Conservation (phyloP, 2,888 invertebrate genomes). For the Phalera bucephala region DNA sequence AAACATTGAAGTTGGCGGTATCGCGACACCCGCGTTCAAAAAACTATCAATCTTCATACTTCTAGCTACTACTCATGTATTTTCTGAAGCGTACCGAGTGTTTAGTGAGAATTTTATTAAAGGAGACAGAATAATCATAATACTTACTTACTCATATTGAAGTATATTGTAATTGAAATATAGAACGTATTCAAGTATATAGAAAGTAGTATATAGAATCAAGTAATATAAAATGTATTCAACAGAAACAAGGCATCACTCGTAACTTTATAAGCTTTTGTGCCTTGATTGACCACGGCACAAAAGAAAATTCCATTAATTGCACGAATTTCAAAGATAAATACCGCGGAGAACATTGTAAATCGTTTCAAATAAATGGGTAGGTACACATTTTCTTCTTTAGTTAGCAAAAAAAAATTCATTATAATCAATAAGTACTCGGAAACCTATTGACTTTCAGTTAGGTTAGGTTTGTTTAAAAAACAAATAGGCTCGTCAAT, state of each 20-base stretch:
- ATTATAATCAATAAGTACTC: too few species aligned
- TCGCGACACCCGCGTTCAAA: neutral
- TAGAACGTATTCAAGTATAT: too few species aligned
- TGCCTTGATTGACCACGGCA: slow-evolving; percentile 4
- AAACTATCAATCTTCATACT: slow-evolving; percentile 1
- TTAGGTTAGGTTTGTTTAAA: too few species aligned
- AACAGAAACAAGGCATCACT: neutral
- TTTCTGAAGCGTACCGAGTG: neutral
- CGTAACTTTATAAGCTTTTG: neutral
- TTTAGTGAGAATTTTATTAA: neutral
- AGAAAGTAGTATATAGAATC: neutral
- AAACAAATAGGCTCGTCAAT: too few species aligned
- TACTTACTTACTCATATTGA: neutral
- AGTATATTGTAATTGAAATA: too few species aligned
- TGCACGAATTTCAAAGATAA: slow-evolving; percentile 14
- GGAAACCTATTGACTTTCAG: too few species aligned
- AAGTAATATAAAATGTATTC: neutral
- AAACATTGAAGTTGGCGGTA: too few species aligned
- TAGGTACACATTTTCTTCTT: too few species aligned
- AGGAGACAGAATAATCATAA: too few species aligned
- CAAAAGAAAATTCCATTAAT: slow-evolving; percentile 14
- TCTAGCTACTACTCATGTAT: neutral
- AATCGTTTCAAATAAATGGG: too few species aligned
- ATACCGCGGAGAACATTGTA: slow-evolving; percentile 16
- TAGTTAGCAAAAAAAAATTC: too few species aligned